phyloP scores from a whole-genome alignment of 2,888 invertebrate genomes.

The Epistrophe grossulariae region DNA sequence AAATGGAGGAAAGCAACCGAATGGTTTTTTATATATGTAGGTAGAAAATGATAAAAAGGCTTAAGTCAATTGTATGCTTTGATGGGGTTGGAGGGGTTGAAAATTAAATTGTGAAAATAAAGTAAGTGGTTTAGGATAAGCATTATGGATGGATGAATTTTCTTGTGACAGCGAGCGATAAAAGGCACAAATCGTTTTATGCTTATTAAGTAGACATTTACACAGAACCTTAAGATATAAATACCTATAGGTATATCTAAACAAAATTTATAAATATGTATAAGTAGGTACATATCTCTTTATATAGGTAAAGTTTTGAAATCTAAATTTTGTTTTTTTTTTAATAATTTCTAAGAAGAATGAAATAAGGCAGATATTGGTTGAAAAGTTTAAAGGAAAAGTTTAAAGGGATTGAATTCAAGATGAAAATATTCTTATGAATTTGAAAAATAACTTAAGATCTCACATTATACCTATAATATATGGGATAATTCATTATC shows the following conservation, averaged over 20 bases:
- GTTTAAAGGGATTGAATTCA: too few species aligned
- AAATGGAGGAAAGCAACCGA: conserved; percentile 40
- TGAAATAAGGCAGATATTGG: neutral
- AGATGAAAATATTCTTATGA: too few species aligned
- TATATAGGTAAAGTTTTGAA: neutral
- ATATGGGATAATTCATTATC: too few species aligned
- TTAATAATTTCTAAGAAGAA: neutral
- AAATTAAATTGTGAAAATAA: conserved; percentile 62
- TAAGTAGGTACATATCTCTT: neutral
- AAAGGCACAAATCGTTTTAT: conserved; percentile 50
- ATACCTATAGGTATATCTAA: neutral
- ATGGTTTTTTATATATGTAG: neutral
- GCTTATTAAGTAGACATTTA: neutral
- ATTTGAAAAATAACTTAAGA: too few species aligned
- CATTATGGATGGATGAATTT: conserved; percentile 56
- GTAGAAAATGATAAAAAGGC: conserved; percentile 43
- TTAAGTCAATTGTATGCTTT: conserved; percentile 3
- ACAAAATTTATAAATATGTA: neutral
- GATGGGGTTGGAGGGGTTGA: neutral
- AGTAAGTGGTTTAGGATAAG: conserved; percentile 63
- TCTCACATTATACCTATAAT: too few species aligned
- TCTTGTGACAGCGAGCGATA: conserved; percentile 61
- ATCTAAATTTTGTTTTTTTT: neutral
- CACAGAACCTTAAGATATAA: neutral
- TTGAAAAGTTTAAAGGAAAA: too few species aligned